Evolutionary conservation across 1,140 invertebrate genomes (phyloP).

Genomic region (Brachionus calyciflorus): DNA sequence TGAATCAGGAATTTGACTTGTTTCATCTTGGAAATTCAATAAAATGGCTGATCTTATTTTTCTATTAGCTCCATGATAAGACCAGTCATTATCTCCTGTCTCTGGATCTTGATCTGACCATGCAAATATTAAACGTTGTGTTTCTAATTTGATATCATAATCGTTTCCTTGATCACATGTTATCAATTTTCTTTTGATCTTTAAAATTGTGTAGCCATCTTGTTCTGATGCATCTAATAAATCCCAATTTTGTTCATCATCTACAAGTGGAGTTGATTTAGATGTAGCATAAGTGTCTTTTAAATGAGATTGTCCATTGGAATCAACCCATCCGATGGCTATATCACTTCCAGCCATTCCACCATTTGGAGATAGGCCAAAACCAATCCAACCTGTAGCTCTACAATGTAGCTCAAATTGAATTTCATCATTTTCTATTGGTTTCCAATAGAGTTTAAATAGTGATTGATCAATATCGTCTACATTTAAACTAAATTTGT

Average conservation of each 20-base stretch:
- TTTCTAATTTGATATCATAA: constrained; percentile 29
- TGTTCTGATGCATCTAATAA: background rate
- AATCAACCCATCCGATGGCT: constrained; percentile 66
- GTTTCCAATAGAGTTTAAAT: constrained; percentile 22
- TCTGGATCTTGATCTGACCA: background rate
- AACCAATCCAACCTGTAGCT: constrained; percentile 75
- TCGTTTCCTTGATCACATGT: constrained; percentile 20
- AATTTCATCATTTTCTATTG: constrained; percentile 6
- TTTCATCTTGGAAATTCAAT: constrained; percentile 22
- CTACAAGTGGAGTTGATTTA: constrained; percentile 8
- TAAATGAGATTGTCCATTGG: background rate
- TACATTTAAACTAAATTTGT: background rate
- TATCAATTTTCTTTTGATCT: background rate
- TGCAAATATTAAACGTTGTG: constrained; percentile 6
- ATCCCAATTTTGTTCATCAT: background rate
- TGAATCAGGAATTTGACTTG: background rate
- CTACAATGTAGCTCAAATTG: constrained; percentile 49
- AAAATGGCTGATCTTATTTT: background rate
- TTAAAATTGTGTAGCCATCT: constrained; percentile 20
- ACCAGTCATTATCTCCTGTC: background rate
- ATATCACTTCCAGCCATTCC: constrained; percentile 77
- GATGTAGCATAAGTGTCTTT: background rate
- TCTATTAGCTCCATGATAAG: constrained; percentile 19
- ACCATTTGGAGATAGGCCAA: constrained; percentile 74
- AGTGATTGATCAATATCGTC: background rate